Evolutionary conservation across 2,113 vertebrate species (phyloP), one percentile per base, ranked within the genome.

Genomic region (Pelecanoides urinatrix): DNA sequence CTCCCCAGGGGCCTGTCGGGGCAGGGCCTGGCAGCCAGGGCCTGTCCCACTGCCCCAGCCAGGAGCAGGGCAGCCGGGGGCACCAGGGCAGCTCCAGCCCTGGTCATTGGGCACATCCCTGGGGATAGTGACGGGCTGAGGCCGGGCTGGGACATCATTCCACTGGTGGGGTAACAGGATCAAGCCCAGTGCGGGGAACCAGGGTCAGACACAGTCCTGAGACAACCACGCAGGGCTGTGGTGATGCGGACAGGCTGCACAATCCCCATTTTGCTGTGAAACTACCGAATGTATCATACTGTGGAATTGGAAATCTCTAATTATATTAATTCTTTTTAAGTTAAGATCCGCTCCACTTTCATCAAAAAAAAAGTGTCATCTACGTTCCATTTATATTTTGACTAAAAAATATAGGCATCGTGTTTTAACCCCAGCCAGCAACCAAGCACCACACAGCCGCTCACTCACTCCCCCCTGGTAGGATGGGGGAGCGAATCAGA

Each of bases 61-160:
- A 45, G 9, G 8, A 58, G 25, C 58, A 25, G 22, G n/a, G 15
- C n/a, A n/a, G 10, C n/a, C 7, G 1, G 0, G 38, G 16, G 0
- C 45, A 50, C 5, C 1, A 11, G 25, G 44, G 12, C n/a, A 73
- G n/a, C 49, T 8, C 16, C 38, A 63, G 16, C 13, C 8, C 20
- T 3, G 3, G 1, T 4, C 29, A 36, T 1, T 4, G 5, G 16
- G 4, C 8, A 45, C 7, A 8, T 42, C n/a, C 19, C 13, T 53
- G 29, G 20, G 9, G 30, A 14, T 5, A 10, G 18, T 0, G 1
- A 47, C 2, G 4, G 36, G 18, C 44, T 66, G 40, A 61, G 22
- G 9, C 20, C 4, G 4, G 10, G 14, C 36, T 78, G 19, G 6
- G 16, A 78, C 11, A 53, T 22, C 2, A 2, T 5, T 21, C 26